Conservation (phyloP, 2,797 vertebrate species). For the Percopsis omiscomaycus region DNA sequence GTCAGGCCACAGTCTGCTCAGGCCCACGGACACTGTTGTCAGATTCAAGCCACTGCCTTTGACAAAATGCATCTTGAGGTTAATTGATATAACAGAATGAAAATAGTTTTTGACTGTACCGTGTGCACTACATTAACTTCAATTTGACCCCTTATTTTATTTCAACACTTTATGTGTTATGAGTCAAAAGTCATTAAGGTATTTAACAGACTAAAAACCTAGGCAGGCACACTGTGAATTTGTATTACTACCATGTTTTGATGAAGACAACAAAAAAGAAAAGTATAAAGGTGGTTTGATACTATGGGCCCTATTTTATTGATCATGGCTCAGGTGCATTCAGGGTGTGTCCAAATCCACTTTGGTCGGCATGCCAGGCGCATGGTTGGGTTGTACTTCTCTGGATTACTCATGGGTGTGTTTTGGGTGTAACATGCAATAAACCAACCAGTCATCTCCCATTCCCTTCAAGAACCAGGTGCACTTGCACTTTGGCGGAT, state of each 20-base stretch:
- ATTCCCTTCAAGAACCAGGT: too few species aligned
- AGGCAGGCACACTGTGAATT: conserved; percentile 3
- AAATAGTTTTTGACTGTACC: conserved; percentile 54
- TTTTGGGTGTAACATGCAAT: too few species aligned
- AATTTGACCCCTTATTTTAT: conserved; percentile 53
- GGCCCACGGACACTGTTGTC: conserved; percentile 70
- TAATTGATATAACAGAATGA: conserved; percentile 67
- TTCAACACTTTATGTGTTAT: conserved; percentile 23
- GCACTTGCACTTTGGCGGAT: too few species aligned
- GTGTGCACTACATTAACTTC: conserved; percentile 41
- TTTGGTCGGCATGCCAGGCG: too few species aligned
- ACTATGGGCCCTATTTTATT: too few species aligned
- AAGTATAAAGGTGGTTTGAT: neutral
- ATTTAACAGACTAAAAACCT: conserved; percentile 18
- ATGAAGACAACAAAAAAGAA: neutral
- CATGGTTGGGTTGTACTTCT: too few species aligned
- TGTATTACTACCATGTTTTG: neutral
- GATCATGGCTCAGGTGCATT: too few species aligned
- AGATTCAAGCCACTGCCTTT: conserved; percentile 54
- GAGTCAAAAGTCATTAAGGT: conserved; percentile 24
- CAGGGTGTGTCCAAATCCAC: too few species aligned
- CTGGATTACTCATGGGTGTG: too few species aligned
- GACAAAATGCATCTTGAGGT: conserved; percentile 64
- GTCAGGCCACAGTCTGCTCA: conserved; percentile 69
- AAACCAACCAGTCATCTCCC: too few species aligned